A percentile compares a stretch with the other conserved stretches of the same genome.
Evolutionary conservation across 2,888 invertebrate genomes (phyloP).

Genomic region (Coelinius sp.): DNA sequence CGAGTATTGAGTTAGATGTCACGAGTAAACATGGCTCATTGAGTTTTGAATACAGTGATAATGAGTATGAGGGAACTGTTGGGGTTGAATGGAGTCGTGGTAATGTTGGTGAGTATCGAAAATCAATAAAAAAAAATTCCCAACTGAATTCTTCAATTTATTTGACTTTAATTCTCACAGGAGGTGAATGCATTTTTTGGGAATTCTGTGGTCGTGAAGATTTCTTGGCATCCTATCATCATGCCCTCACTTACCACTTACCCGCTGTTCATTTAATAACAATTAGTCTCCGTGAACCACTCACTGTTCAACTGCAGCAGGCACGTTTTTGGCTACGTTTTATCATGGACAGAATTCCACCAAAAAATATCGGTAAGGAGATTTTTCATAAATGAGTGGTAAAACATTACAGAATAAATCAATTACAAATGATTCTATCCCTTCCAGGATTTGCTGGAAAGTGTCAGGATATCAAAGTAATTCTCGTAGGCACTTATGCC

Average conservation of each 20-base stretch:
- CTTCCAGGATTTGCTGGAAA: constrained; percentile 67
- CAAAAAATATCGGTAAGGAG: constrained; percentile 74
- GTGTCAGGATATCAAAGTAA: constrained; percentile 64
- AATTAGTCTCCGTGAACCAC: constrained; percentile 78
- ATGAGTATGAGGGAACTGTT: constrained; percentile 67
- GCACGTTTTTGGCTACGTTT: constrained; percentile 84
- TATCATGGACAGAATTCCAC: constrained; percentile 77
- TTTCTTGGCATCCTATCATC: constrained; percentile 80
- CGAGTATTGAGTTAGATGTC: constrained; percentile 75
- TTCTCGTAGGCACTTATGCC: constrained; percentile 68
- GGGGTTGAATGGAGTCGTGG: constrained; percentile 67
- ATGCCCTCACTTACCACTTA: constrained; percentile 74
- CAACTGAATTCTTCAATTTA: neutral
- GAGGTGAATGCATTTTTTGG: constrained; percentile 76
- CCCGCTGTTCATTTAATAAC: constrained; percentile 77
- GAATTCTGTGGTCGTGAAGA: constrained; percentile 85
- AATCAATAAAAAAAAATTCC: neutral
- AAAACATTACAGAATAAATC: neutral
- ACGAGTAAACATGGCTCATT: constrained; percentile 75
- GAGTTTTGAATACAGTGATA: constrained; percentile 73
- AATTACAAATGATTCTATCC: neutral
- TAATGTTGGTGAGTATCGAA: constrained; percentile 60
- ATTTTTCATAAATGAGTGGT: neutral
- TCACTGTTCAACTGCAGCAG: constrained; percentile 78
- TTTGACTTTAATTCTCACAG: constrained; percentile 57